Evolutionary conservation across 2,888 invertebrate species (phyloP), one percentile per base, ranked within the genome.

Genomic region (Agonopterix alstromeriana): DNA sequence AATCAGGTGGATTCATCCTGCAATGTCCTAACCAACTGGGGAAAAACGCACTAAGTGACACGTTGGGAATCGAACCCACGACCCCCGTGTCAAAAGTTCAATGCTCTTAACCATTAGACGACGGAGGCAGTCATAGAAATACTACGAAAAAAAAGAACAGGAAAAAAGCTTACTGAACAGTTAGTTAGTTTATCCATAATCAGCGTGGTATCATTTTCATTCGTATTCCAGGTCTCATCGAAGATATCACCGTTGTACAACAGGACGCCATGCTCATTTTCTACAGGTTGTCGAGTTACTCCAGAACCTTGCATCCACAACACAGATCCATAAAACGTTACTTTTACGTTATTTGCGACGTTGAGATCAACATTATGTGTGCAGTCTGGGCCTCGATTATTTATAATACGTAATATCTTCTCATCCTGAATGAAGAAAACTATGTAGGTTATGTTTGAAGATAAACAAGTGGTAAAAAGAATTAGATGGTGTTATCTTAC

Each of bases 191-290:
- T 74, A 2, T 84, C 61, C 63, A 90, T 78, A 50, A 93, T 78
- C 55, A 83, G 68, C 57, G 75, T 61, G 0, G 93, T 92, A 64
- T 93, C 93, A 53, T 91, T 87, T 7, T 60, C 67, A 45, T 61
- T 52, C 38, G 46, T 56, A 11, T 70, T 56, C 69, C 84, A 76
- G 42, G 73, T 61, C 35, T 83, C 71, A 59, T 89, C 91, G 82
- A 94, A 98, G 57, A 97, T 91, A 81, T 98, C 98, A 35, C 98
- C 98, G 88, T 98, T 98, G 89, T 94, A 97, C 14, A 97, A 75
- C 48, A 98, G 84, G 48, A 94, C 71, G 54, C 94, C 93, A 17
- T 90, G 85, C 38, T 89, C 71, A 8, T 79, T 77, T 70, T 91
- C 90, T 27, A 90, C 47, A 0, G 98, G 98, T 73, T 98, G 98